phyloP scores from a whole-genome alignment of 2,888 invertebrate genomes.

The Sturmia bella region DNA sequence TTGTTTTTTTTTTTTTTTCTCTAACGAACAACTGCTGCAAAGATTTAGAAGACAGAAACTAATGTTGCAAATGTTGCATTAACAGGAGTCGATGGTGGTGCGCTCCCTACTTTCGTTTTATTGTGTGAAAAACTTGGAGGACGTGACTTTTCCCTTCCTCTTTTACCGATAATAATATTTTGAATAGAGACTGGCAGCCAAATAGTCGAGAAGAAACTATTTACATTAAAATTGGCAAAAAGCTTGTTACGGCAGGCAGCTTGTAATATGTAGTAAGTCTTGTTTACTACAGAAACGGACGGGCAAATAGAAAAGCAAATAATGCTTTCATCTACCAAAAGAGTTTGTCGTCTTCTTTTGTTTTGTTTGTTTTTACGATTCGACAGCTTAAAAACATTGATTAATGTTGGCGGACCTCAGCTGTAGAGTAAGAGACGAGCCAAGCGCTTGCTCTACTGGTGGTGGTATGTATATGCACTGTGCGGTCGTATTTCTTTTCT shows the following conservation, averaged over 20 bases:
- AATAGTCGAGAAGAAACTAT: constrained; percentile 6
- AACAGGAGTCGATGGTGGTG: constrained; percentile 35
- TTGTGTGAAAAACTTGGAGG: constrained; percentile 37
- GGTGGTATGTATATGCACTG: constrained; percentile 34
- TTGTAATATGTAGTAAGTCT: constrained; percentile 35
- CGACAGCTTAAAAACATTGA: constrained; percentile 70
- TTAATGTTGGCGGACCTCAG: constrained; percentile 63
- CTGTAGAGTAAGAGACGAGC: constrained; percentile 42
- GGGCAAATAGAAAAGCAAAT: constrained; percentile 4
- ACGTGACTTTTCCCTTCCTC: neutral
- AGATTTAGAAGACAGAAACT: neutral
- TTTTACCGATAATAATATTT: neutral
- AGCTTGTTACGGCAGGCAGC: constrained; percentile 37
- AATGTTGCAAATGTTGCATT: constrained; percentile 43
- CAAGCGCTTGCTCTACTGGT: constrained; percentile 38
- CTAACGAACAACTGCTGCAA: constrained; percentile 24
- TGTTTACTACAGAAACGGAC: constrained; percentile 33
- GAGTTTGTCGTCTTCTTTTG: constrained; percentile 46
- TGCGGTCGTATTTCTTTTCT: constrained; percentile 38
- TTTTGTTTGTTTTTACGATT: constrained; percentile 46
- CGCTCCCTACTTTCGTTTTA: constrained; percentile 58
- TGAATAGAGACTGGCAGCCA: constrained; percentile 18
- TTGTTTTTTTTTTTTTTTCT: neutral
- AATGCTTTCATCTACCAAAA: constrained; percentile 57
- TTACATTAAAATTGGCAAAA: constrained; percentile 34